Evolutionary conservation across 2,113 vertebrate species (phyloP).

Genomic region (Gallinago media): DNA sequence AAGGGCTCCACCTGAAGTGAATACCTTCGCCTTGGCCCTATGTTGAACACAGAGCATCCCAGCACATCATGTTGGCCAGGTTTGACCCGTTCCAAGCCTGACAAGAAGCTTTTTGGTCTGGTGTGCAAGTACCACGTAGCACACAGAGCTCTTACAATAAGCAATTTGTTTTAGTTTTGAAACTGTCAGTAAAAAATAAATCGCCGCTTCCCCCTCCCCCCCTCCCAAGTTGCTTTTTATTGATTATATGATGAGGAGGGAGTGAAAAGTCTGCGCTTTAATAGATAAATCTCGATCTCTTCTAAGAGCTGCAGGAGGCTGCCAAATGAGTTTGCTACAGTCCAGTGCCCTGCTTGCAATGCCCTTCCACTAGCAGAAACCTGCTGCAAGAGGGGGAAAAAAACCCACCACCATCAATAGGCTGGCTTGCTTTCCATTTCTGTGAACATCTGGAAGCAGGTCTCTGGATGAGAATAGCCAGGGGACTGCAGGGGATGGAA

Average conservation of each 20-base stretch:
- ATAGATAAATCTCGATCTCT: conserved; percentile 8
- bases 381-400: not conserved
- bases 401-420: not conserved
- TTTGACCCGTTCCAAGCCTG: not conserved
- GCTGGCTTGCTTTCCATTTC: not conserved
- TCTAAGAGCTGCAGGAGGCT: conserved; percentile 18
- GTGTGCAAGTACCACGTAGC: not conserved
- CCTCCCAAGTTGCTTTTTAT: conserved; percentile 32
- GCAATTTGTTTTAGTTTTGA: not conserved
- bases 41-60: not conserved
- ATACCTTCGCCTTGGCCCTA: not conserved
- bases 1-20: conserved; percentile 32
- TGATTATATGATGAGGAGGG: conserved; percentile 40
- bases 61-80: not conserved
- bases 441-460: not conserved
- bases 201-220: no score
- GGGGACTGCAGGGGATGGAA: not conserved
- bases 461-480: not conserved
- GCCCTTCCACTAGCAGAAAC: not conserved
- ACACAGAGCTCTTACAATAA: not conserved
- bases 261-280: conserved; percentile 35
- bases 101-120: not conserved
- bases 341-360: not conserved
- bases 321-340: conserved; percentile 39
- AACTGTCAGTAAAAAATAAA: not conserved